These are phyloP conservation scores for Anadara kagoshimensis DNA, from an alignment of 1,140 invertebrate species.

Conservation along the genomic window DNA sequence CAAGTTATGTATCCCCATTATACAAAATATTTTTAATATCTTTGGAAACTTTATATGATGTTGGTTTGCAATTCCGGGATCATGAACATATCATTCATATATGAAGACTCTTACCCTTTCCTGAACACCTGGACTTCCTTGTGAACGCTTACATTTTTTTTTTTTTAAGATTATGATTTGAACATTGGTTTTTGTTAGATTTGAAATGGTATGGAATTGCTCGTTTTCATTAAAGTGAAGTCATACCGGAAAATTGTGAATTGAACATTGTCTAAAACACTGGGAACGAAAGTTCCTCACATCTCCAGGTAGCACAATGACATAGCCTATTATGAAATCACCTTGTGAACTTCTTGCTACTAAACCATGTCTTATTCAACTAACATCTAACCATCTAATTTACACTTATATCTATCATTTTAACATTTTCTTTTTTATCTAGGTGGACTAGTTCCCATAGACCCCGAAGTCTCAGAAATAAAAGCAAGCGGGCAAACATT, in stretches of 20 bases:
- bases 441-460: constrained; percentile 25
- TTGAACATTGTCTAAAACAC: background rate
- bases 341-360: background rate
- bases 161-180: background rate
- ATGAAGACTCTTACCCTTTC: background rate
- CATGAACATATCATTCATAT: background rate
- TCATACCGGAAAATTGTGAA: background rate
- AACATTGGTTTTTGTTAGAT: background rate
- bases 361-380: background rate
- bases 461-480: constrained; percentile 30
- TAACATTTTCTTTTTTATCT: constrained; percentile 8
- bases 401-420: too few species aligned
- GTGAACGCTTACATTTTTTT: background rate
- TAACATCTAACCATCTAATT: too few species aligned
- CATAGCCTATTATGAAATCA: background rate
- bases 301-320: too few species aligned
- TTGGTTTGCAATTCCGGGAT: background rate
- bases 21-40: background rate
- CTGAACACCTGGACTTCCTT: background rate
- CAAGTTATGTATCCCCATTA: background rate
- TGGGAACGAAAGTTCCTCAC: background rate
- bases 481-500: constrained; percentile 2
- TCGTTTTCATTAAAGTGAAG: background rate
- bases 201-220: too few species aligned
- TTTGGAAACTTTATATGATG: background rate